Evolutionary conservation across 2,888 invertebrate species (phyloP).

Genomic region (Eupithecia pulchellata): DNA sequence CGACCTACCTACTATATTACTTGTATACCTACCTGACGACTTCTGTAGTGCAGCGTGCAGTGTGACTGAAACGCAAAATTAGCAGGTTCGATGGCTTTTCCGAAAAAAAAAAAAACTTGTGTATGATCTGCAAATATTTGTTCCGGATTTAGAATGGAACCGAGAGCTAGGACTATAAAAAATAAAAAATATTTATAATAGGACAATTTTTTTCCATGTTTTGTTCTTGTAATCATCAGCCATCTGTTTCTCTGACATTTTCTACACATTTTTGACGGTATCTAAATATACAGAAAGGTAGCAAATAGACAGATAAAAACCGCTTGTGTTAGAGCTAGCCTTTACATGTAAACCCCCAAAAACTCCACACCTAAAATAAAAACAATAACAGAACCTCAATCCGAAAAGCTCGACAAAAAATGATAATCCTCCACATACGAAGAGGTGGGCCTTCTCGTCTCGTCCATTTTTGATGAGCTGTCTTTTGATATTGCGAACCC

Average conservation of each 20-base stretch:
- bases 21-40: neutral
- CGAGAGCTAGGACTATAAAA: too few species aligned
- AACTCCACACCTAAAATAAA: constrained; percentile 14
- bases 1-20: neutral
- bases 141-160: too few species aligned
- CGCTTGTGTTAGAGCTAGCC: neutral
- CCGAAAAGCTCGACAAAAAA: constrained; percentile 32
- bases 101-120: too few species aligned
- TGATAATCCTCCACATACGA: constrained; percentile 31
- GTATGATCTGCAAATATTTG: too few species aligned
- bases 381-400: constrained; percentile 23
- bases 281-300: neutral
- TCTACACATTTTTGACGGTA: neutral
- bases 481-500: constrained; percentile 75
- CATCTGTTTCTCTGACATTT: too few species aligned
- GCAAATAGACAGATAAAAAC: neutral
- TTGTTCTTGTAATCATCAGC: neutral
- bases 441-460: constrained; percentile 55
- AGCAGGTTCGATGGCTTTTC: too few species aligned
- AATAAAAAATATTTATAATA: too few species aligned
- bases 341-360: neutral
- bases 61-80: neutral
- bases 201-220: neutral
- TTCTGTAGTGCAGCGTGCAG: neutral
- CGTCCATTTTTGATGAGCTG: constrained; percentile 82